Evolutionary conservation across 2,797 vertebrate genomes (phyloP).

Genomic region (Thamnophis elegans): DNA sequence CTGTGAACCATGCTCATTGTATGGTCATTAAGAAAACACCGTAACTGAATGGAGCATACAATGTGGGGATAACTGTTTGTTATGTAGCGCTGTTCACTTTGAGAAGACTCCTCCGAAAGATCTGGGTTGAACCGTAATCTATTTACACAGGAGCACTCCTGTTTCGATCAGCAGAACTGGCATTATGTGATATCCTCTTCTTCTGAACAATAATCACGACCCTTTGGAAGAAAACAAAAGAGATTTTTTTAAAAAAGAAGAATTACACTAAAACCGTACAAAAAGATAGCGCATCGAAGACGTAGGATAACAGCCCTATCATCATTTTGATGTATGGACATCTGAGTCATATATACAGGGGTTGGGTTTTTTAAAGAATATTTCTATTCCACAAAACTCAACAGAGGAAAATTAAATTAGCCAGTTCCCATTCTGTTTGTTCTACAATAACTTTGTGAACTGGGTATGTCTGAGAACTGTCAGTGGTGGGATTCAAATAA

Average conservation of each 20-base stretch:
- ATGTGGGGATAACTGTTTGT: conserved; percentile 71
- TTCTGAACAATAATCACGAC: conserved; percentile 95
- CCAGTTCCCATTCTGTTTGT: neutral
- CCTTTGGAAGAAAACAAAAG: conserved; percentile 70
- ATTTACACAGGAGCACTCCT: conserved; percentile 78
- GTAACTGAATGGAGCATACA: conserved; percentile 75
- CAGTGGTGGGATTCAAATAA: too few relatives aligned
- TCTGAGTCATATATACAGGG: too few relatives aligned
- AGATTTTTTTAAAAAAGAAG: neutral
- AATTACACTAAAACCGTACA: neutral
- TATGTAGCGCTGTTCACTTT: conserved; percentile 66
- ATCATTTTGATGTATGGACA: neutral
- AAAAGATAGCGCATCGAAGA: neutral
- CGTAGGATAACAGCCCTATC: too few relatives aligned
- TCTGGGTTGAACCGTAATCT: conserved; percentile 73
- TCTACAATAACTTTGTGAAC: neutral
- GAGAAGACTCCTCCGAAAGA: conserved; percentile 69
- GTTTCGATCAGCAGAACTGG: conserved; percentile 51
- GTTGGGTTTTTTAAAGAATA: too few relatives aligned
- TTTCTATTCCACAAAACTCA: neutral
- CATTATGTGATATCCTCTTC: conserved; percentile 86
- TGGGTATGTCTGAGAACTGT: neutral
- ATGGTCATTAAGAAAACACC: conserved; percentile 74
- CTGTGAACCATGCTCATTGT: conserved; percentile 70
- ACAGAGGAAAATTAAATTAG: neutral